Evolutionary conservation across 2,113 vertebrate genomes (phyloP).

Genomic region (Physeter macrocephalus): DNA sequence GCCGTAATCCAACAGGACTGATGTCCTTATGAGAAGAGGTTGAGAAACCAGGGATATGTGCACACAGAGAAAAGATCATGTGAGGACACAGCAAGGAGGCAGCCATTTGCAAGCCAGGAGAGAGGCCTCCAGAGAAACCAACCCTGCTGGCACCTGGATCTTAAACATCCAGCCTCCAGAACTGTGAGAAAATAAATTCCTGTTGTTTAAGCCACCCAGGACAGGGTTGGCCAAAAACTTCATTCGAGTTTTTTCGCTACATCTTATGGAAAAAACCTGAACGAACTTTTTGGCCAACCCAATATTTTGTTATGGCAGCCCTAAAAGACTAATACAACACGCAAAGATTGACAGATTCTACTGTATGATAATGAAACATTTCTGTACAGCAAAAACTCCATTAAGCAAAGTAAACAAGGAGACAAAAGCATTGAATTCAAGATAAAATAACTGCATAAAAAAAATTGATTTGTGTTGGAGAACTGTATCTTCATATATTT

Average conservation of each 20-base stretch:
- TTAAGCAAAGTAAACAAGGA: not conserved
- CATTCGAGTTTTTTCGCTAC: too few species aligned
- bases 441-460: not conserved
- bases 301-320: not conserved
- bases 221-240: too few species aligned
- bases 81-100: not conserved
- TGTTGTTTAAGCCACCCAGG: not conserved
- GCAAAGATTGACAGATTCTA: not conserved
- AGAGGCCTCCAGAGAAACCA: not conserved
- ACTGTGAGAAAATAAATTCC: not conserved
- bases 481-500: not conserved
- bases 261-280: too few species aligned
- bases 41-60: not conserved
- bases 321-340: not conserved
- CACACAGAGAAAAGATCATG: not conserved
- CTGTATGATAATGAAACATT: not conserved
- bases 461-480: not conserved
- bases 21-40: not conserved
- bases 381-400: not conserved
- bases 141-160: not conserved
- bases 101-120: not conserved
- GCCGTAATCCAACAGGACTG: not conserved
- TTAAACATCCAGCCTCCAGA: not conserved
- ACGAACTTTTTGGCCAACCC: too few species aligned
- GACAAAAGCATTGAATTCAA: not conserved